Base-by-base conservation (phyloP, 1,140 invertebrate genomes). In the Drosophila prosaltans region DNA sequence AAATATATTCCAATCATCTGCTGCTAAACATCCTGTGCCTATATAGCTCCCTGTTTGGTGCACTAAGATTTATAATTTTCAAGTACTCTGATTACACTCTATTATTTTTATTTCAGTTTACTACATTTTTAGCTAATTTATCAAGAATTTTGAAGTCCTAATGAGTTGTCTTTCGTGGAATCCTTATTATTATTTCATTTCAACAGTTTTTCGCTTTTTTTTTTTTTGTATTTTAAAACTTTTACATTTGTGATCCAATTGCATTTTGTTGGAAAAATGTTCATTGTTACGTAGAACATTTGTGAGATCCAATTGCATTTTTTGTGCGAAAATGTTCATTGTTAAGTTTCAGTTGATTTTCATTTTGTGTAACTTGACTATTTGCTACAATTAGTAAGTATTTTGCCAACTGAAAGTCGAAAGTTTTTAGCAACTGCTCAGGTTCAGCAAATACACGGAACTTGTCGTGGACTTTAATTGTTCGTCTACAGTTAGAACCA, bases 391-490 rank as follows among this genome's bases (percentile, higher is more conserved):
- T 74, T 81, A 51, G 45, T 51, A 51, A 51, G 45, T 51, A 51
- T 51, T 51, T 51, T 51, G 45, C 45, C 45, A 26, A 51, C 45
- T 26, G 24, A 26, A 51, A 51, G 45, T 51, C 45, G 2, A 10
- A 51, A 51, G 45, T 51, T 51, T 51, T 51, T 9, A 51, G 45
- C 28, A 28, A 30, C 36, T 62, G 51, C 55, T 9, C 61, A 62
- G 77, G 58, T 75, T 74, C 58, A 60, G 48, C 41, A 74, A 77
- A 83, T 84, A 73, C 62, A 45, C 57, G 39, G 21, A 69, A 81
- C 74, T 81, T 78, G 57, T 10, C 69, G 55, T 32, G 61, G 69
- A 67, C 81, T 67, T 80, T 74, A 78, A 84, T 81, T 81, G 83
- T 51, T 26, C 21, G 45, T 8, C 21, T 26, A 9, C 8, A 51